These are phyloP conservation scores for Diuraphis noxia DNA, from an alignment of 1,140 invertebrate species.

Conservation along the genomic window DNA sequence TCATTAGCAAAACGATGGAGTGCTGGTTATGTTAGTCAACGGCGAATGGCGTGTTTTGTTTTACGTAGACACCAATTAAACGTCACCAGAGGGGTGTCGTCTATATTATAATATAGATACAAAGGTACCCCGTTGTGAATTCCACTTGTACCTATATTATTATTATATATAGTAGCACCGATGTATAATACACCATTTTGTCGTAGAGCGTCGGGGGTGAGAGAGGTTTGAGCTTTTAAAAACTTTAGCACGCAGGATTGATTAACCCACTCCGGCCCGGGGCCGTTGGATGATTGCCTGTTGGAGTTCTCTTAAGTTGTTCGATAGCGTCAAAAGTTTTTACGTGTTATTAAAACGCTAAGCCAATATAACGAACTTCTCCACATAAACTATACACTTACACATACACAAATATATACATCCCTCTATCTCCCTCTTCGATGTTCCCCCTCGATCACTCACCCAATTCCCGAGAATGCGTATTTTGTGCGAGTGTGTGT, in stretches of 20 bases:
- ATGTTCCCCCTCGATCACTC: background rate
- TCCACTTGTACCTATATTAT: background rate
- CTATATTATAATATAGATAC: background rate
- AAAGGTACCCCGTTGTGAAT: background rate
- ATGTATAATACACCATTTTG: background rate
- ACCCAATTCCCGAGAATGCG: background rate
- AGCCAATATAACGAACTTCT: slow-evolving; percentile 28
- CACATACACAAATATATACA: background rate
- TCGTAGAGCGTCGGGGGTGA: background rate
- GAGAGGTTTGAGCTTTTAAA: background rate
- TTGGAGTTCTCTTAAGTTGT: slow-evolving; percentile 36
- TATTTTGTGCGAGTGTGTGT: background rate
- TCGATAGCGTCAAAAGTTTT: slow-evolving; percentile 33
- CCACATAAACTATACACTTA: background rate
- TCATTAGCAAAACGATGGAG: background rate
- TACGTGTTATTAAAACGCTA: slow-evolving; percentile 35
- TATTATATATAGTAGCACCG: background rate
- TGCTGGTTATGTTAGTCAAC: background rate
- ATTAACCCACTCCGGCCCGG: background rate
- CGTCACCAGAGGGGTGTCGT: background rate
- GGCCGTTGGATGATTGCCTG: slow-evolving; percentile 1
- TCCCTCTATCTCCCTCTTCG: background rate
- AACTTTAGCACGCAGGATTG: slow-evolving; percentile 31
- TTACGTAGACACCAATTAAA: slow-evolving; percentile 1
- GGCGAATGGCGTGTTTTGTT: background rate